These are phyloP conservation scores for Lerema accius DNA, from an alignment of 1,140 invertebrate genomes.

Conservation along the genomic window DNA sequence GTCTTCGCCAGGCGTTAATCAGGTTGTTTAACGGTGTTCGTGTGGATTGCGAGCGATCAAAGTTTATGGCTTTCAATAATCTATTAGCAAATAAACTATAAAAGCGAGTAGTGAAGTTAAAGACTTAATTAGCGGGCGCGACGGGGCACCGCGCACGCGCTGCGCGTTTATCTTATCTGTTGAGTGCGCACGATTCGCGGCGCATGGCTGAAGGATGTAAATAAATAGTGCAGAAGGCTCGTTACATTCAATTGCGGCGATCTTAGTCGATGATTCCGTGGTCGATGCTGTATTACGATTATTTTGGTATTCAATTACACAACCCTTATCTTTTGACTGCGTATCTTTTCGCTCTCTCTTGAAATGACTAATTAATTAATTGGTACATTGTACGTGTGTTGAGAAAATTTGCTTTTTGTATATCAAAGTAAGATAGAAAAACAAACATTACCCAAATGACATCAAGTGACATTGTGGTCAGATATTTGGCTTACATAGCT, in stretches of 20 bases:
- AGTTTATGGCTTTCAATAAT: conserved; percentile 43
- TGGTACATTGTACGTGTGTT: no score
- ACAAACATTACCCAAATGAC: no score
- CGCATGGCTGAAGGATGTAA: conserved; percentile 39
- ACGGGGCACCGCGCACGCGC: conserved; percentile 62
- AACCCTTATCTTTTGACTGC: neutral
- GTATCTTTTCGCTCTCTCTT: no score
- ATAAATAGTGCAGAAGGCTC: conserved; percentile 9
- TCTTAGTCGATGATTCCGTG: neutral
- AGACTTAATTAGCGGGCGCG: conserved; percentile 77
- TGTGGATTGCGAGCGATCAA: conserved; percentile 38
- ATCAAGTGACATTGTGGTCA: no score
- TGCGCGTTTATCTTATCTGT: conserved; percentile 67
- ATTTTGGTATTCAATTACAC: no score
- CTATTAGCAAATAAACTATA: conserved; percentile 64
- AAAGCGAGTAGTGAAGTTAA: conserved; percentile 61
- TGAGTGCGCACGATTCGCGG: conserved; percentile 56
- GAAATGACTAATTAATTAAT: no score
- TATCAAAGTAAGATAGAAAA: no score
- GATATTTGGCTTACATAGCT: no score
- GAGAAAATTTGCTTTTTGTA: no score
- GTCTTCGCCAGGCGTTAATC: conserved; percentile 30
- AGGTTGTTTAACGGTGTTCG: conserved; percentile 32
- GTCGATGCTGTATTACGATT: no score
- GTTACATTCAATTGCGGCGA: neutral